These are phyloP conservation scores for Aspiorhynchus laticeps DNA, from an alignment of 2,113 vertebrate genomes.

Conservation along the genomic window DNA sequence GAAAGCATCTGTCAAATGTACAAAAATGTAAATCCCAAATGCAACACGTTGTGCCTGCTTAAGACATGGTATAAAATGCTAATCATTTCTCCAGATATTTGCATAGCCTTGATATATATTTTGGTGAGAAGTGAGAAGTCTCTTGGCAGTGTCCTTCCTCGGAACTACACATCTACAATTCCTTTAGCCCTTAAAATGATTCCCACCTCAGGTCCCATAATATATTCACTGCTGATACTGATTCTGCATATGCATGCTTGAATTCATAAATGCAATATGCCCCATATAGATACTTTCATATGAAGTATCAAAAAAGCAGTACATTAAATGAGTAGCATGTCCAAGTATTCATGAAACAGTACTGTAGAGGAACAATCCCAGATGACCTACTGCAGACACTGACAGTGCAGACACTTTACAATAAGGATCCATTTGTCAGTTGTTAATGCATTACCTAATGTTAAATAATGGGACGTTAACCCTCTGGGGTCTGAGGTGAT, in stretches of 20 bases:
- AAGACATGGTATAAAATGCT: neutral
- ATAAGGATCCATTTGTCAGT: no score
- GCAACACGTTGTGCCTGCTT: neutral
- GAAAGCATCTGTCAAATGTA: neutral
- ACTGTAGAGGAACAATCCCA: neutral
- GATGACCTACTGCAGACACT: neutral
- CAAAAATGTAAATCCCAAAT: neutral
- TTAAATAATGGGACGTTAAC: neutral
- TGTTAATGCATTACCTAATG: neutral
- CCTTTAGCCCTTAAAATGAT: conserved; percentile 7
- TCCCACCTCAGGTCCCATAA: conserved; percentile 12
- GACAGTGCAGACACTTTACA: neutral
- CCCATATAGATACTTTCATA: neutral
- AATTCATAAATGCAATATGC: neutral
- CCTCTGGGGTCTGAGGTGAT: no score
- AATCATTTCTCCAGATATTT: conserved; percentile 15
- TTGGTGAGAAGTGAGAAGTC: neutral
- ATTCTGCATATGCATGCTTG: neutral
- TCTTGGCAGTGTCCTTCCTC: neutral
- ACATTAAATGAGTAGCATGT: neutral
- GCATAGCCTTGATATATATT: neutral
- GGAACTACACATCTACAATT: conserved; percentile 11
- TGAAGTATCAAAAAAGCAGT: neutral
- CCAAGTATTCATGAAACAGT: neutral
- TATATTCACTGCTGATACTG: neutral